Base-by-base conservation (phyloP, 2,113 vertebrate species). In the Leiothrix lutea region DNA sequence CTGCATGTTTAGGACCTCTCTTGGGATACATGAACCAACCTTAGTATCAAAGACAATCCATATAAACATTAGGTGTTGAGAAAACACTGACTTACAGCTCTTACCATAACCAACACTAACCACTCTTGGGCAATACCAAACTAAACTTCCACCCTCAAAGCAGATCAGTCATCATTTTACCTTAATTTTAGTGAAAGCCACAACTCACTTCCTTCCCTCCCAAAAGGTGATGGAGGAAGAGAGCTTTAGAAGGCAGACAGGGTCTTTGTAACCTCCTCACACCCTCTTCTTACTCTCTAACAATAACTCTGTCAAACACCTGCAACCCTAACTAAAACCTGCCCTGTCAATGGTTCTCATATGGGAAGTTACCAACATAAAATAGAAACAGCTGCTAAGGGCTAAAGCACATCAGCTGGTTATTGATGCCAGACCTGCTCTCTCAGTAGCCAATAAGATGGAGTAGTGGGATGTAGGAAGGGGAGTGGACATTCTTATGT, bases 301-400 rank as follows among this genome's bases (percentile, higher is more conserved):
- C 21, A 40, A 36, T 56, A 28, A 31, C 16, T 29, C 51, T 8
- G 3, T 28, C 31, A 35, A n/a, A 66, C 40, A 90, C 56, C 82
- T 94, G 86, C 21, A 88, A 16, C 19, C 33, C 18, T 22, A 35
- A 31, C 45, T 25, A 47, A 92, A 56, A 9, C 19, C 79, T 94
- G 50, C 31, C 22, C 70, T 75, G 17, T 47, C 18, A 51, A 9
- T 6, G 10, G 22, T 21, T 74, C 29, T 92, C 14, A 13, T 35
- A 38, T 62, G 36, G 36, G 28, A 51, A n/a, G 31, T 29, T 54
- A 72, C 86, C 54, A 65, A 23, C 66, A 42, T 28, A 38, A 75
- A 93, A 15, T 2, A 51, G 45, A 17, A 90, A 9, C 92, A 96
- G 80, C 90, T 96, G 93, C 25, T 29, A 29, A 91, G 28, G 38